Evolutionary conservation across 2,113 vertebrate species (phyloP), one percentile per base, ranked within the genome.

Genomic region (Fregata magnificens): DNA sequence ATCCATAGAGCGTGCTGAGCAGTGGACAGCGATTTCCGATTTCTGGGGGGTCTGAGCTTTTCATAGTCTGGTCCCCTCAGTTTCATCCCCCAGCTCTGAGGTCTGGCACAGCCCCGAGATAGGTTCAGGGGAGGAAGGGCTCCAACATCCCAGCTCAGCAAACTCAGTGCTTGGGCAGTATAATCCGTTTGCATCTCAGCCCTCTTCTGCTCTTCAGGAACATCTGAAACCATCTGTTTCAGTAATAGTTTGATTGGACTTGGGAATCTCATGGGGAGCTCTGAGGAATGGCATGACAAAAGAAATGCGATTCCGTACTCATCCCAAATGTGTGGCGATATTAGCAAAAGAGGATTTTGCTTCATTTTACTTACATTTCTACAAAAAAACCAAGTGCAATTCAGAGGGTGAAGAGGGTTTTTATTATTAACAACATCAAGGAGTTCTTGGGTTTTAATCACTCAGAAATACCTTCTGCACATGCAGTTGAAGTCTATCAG

Each of bases 101-200:
- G 25, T 5, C 58, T 36, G 40, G n/a, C 32, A 6, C 36, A 34
- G 65, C 49, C 47, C 2, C 0, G 25, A 32, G 34, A 2, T 5
- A 2, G 47, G 26, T 4, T 13, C 2, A 0, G 32, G 36, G 29
- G 10, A 61, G 45, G 52, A 49, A 45, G 7, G 62, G 24, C 18
- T 84, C 26, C 28, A 15, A 3, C 5, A 1, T 29, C 28, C 44
- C 55, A 16, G 19, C 40, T 66, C 61, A 18, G 24, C 42, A 67
- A 45, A 34, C 15, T 10, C 44, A 2, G 9, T 8, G 5, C 32
- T 26, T 6, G 62, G 56, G 24, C 42, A n/a, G 17, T 2, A 2
- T 3, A 45, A 28, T 5, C 3, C 7, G 0, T 18, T 29, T 9
- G 4, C 6, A 8, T 24, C 34, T 31, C 1, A 0, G 9, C 44